Evolutionary conservation across 2,797 vertebrate genomes (phyloP).

Genomic region (Forpus xanthops): DNA sequence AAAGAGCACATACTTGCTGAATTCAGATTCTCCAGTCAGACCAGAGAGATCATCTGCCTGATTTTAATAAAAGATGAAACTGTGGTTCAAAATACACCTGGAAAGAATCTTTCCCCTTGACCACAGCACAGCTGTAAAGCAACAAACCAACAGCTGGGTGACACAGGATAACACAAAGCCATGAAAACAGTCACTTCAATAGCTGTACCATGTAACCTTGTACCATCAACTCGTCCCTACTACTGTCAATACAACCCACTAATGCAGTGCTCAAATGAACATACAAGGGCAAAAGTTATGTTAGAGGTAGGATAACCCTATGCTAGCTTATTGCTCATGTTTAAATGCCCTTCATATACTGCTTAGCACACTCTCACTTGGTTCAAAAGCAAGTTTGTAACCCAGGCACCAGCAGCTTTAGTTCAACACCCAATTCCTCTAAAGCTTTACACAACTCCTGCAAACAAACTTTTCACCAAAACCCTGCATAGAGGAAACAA

Average conservation of each 20-base stretch:
- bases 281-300: fast-evolving
- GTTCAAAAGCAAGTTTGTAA: background rate
- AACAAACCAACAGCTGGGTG: background rate
- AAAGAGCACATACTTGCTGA: background rate
- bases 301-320: background rate
- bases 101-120: background rate
- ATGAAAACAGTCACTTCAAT: background rate
- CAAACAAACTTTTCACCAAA: background rate
- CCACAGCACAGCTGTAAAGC: background rate
- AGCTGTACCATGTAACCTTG: background rate
- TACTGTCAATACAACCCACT: background rate
- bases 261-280: background rate
- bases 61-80: background rate
- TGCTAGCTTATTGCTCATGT: background rate
- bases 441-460: background rate
- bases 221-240: background rate
- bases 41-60: background rate
- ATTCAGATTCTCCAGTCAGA: background rate
- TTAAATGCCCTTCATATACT: background rate
- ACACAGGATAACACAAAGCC: background rate
- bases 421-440: background rate
- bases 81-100: background rate
- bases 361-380: background rate
- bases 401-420: background rate
- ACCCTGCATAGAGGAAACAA: background rate